These are phyloP conservation scores for Ectemnius cavifrons DNA, from an alignment of 2,888 invertebrate genomes.

Conservation along the genomic window DNA sequence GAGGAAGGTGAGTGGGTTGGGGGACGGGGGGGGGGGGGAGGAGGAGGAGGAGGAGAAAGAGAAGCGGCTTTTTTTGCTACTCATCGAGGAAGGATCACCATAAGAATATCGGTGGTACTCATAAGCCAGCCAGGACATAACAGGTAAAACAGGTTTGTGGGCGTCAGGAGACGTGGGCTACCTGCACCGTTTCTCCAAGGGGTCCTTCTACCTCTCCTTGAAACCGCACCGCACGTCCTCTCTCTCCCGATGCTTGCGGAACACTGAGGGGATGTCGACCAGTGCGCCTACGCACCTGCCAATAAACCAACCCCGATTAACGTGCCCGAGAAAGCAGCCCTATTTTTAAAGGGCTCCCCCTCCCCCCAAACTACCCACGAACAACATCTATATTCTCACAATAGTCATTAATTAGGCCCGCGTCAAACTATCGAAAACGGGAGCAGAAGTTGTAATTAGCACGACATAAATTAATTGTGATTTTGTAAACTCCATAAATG, in stretches of 20 bases:
- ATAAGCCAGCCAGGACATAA: conserved; percentile 67
- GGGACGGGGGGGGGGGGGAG: background rate
- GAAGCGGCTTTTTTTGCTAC: background rate
- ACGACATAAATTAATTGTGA: no score
- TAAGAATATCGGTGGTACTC: conserved; percentile 56
- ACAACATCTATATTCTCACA: no score
- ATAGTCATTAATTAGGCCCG: no score
- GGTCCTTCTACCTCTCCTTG: conserved; percentile 34
- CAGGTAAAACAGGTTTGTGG: conserved; percentile 76
- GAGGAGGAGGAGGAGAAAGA: background rate
- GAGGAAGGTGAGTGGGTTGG: background rate
- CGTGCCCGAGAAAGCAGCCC: background rate
- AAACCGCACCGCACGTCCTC: conserved; percentile 4
- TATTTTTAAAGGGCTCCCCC: no score
- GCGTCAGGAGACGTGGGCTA: conserved; percentile 65
- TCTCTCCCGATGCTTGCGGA: conserved; percentile 43
- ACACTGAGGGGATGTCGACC: conserved; percentile 33
- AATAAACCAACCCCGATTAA: conserved; percentile 35
- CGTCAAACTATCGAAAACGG: no score
- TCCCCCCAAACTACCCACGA: no score
- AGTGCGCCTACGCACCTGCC: conserved; percentile 40
- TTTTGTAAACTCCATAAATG: no score
- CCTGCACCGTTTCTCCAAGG: conserved; percentile 56
- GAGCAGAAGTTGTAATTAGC: no score
- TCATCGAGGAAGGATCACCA: conserved; percentile 35